phyloP scores from a whole-genome alignment of 1,140 invertebrate species.

The Caenorhabditis inopinata region DNA sequence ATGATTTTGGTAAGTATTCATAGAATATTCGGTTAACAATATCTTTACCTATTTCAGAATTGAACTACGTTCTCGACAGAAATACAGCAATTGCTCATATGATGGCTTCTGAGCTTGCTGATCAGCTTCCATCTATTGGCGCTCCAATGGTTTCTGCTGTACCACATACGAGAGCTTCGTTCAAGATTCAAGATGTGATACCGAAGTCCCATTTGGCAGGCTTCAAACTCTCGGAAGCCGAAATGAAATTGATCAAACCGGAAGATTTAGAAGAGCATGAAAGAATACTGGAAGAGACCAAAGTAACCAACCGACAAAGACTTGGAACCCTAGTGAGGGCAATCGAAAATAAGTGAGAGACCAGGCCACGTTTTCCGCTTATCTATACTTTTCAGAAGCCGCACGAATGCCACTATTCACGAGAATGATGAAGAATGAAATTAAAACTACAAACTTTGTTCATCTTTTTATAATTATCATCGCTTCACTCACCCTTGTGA shows the following conservation, averaged over 20 bases:
- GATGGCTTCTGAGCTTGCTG: slow-evolving; percentile 64
- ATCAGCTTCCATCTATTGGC: slow-evolving; percentile 58
- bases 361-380: too few relatives aligned
- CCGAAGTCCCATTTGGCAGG: slow-evolving; percentile 62
- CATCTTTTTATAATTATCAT: background rate
- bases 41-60: slow-evolving; percentile 43
- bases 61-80: slow-evolving; percentile 65
- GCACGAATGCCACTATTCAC: slow-evolving; percentile 15
- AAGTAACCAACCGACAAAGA: slow-evolving; percentile 41
- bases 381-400: background rate
- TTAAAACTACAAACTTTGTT: background rate
- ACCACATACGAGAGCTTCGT: slow-evolving; percentile 65
- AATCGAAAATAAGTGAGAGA: slow-evolving; percentile 34
- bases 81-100: slow-evolving; percentile 63
- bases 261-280: slow-evolving; percentile 54
- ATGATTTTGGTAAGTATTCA: slow-evolving; percentile 50
- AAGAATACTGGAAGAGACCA: slow-evolving; percentile 45
- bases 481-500: background rate
- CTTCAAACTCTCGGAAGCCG: slow-evolving; percentile 59
- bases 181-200: slow-evolving; percentile 66
- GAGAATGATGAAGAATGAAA: slow-evolving; percentile 14
- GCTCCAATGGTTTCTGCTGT: slow-evolving; percentile 42
- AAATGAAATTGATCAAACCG: slow-evolving; percentile 63
- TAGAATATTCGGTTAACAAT: background rate
- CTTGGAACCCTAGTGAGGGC: slow-evolving; percentile 39